Conservation (phyloP, 1,140 invertebrate species). For the Bombus turneri region DNA sequence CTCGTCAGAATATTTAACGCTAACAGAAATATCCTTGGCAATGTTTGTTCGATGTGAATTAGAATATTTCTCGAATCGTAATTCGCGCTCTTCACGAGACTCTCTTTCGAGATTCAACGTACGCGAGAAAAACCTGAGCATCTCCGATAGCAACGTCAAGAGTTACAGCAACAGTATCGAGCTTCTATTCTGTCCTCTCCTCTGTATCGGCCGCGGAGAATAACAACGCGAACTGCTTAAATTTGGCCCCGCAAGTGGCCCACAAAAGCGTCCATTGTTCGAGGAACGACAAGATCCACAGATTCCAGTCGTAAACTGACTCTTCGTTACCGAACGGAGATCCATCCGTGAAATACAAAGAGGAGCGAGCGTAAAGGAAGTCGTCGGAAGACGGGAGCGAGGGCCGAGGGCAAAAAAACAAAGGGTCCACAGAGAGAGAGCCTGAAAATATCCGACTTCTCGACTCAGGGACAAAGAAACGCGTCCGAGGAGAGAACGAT, state of each 20-base stretch:
- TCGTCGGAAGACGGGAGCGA: constrained; percentile 36
- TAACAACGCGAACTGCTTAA: constrained; percentile 33
- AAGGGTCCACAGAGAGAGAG: constrained; percentile 39
- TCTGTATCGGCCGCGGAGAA: background rate
- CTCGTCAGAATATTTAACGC: no score
- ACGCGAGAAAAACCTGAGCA: background rate
- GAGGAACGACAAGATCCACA: constrained; percentile 33
- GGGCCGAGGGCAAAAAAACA: constrained; percentile 46
- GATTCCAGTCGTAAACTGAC: constrained; percentile 41
- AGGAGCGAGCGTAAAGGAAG: constrained; percentile 38
- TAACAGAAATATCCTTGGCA: no score
- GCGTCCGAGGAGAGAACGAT: background rate
- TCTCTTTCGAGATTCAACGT: no score
- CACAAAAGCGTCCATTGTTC: constrained; percentile 55
- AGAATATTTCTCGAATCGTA: no score
- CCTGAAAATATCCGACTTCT: constrained; percentile 48
- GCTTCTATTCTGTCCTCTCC: background rate
- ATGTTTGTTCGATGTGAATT: no score
- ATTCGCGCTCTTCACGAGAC: no score
- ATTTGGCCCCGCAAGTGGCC: constrained; percentile 28
- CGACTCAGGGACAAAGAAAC: constrained; percentile 39
- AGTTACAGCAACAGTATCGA: background rate
- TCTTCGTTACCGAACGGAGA: constrained; percentile 49
- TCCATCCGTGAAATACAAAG: constrained; percentile 36
- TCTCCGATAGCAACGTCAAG: background rate